Evolutionary conservation across 2,888 invertebrate genomes (phyloP).

Genomic region (Halictus ligatus): DNA sequence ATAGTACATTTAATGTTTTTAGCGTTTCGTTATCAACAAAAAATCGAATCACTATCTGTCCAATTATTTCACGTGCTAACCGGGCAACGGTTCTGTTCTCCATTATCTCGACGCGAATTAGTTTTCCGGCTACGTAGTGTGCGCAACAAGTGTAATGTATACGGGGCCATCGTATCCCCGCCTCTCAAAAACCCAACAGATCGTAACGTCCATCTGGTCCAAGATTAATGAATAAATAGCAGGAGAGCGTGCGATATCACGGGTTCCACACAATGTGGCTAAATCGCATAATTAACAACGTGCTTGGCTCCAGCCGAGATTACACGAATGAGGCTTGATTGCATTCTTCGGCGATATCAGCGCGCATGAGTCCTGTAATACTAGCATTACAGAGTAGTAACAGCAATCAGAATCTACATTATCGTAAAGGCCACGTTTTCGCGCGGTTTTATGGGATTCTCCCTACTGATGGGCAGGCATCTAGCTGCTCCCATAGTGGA

Average conservation of each 20-base stretch:
- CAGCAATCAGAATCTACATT: constrained; percentile 41
- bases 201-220: not conserved
- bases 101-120: constrained; percentile 1
- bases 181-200: not conserved
- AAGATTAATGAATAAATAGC: constrained; percentile 32
- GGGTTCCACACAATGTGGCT: constrained; percentile 29
- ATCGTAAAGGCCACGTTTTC: constrained; percentile 46
- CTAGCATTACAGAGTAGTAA: constrained; percentile 33
- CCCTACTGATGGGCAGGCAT: constrained; percentile 18
- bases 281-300: constrained; percentile 43
- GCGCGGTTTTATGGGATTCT: constrained; percentile 42
- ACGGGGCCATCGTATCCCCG: not conserved
- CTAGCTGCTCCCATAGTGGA: not conserved
- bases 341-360: constrained; percentile 54
- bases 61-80: not conserved
- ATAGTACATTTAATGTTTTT: not conserved
- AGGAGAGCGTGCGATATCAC: constrained; percentile 3
- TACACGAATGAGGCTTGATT: constrained; percentile 35
- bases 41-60: not conserved
- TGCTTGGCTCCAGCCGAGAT: constrained; percentile 27
- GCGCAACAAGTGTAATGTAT: not conserved
- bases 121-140: not conserved
- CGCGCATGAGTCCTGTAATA: constrained; percentile 41
- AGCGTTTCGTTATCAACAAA: not conserved
- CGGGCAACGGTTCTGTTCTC: not conserved